Conservation (phyloP, 2,113 vertebrate genomes). For the Lepus timidus region DNA sequence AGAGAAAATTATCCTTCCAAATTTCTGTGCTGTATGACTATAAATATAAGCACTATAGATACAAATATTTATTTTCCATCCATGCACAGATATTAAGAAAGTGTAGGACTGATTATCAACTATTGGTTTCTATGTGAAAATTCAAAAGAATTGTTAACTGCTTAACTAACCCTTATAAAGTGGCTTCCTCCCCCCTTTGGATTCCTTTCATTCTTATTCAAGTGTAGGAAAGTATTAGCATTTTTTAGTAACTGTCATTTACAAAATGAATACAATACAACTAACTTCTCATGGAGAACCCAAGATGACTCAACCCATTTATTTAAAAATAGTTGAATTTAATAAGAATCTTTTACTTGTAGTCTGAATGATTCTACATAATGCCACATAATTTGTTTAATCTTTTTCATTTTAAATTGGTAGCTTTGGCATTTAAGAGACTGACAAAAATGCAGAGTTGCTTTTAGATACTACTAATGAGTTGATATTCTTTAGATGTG, state of each 20-base stretch:
- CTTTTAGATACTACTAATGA: background rate
- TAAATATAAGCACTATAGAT: constrained; percentile 57
- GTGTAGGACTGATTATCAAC: background rate
- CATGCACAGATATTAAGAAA: constrained; percentile 40
- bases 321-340: constrained; percentile 39
- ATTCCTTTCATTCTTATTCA: background rate
- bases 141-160: constrained; percentile 33
- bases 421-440: background rate
- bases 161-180: background rate
- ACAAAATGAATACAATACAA: background rate
- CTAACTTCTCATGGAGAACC: background rate
- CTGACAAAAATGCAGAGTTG: background rate
- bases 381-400: background rate
- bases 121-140: constrained; percentile 62
- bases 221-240: background rate
- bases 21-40: background rate
- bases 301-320: background rate
- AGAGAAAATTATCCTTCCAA: constrained; percentile 45
- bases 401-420: constrained; percentile 9
- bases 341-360: background rate
- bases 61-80: constrained; percentile 71
- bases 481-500: background rate
- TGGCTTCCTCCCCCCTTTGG: background rate
- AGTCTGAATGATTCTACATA: background rate
- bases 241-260: background rate